These are phyloP conservation scores for Apotomis turbidana DNA, from an alignment of 2,888 invertebrate species.

Conservation along the genomic window DNA sequence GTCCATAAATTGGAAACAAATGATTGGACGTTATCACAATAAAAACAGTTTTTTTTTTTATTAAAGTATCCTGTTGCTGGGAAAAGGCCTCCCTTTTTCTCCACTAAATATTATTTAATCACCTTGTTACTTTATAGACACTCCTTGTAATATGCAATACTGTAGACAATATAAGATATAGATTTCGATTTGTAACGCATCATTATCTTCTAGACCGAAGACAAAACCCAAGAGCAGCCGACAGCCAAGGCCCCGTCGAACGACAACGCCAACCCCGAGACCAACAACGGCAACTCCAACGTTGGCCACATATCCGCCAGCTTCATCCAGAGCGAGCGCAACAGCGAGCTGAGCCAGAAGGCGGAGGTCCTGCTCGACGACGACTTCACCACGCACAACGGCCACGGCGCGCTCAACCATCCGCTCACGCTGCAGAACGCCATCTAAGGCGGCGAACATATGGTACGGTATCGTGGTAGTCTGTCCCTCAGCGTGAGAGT, in stretches of 20 bases:
- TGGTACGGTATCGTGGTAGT: conserved; percentile 29
- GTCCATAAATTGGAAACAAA: no score
- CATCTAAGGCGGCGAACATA: conserved; percentile 59
- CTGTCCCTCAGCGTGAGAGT: no score
- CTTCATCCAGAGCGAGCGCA: conserved; percentile 72
- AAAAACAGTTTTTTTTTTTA: no score
- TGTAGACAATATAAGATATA: no score
- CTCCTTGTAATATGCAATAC: no score
- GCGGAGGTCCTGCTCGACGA: conserved; percentile 55
- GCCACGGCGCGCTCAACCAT: conserved; percentile 65
- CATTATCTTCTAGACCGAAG: conserved; percentile 61
- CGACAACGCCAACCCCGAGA: conserved; percentile 49
- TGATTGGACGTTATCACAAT: no score
- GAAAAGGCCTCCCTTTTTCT: no score
- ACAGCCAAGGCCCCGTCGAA: conserved; percentile 53
- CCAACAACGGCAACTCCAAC: conserved; percentile 67
- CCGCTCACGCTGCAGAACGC: conserved; percentile 77
- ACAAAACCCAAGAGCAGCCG: conserved; percentile 63
- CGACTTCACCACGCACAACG: conserved; percentile 79
- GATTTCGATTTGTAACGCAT: background rate
- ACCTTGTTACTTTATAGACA: no score
- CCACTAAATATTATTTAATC: no score
- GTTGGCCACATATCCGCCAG: conserved; percentile 60
- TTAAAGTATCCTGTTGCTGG: no score
- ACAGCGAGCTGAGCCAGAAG: conserved; percentile 54